Evolutionary conservation across 2,888 invertebrate species (phyloP).

Genomic region (Lissonota sp.): DNA sequence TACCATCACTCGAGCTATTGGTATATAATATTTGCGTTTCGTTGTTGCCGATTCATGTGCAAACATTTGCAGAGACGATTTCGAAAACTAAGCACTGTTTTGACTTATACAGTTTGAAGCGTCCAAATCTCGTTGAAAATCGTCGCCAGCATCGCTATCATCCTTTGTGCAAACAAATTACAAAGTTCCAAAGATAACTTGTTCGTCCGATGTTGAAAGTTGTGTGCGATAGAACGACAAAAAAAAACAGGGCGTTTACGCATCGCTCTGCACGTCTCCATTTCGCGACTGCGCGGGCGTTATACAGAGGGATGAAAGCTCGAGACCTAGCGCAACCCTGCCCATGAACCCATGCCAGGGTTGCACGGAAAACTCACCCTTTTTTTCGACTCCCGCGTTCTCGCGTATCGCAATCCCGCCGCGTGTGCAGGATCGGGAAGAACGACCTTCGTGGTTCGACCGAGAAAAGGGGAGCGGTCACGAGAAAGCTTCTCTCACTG

Average conservation of each 20-base stretch:
- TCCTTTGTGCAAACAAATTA: no score
- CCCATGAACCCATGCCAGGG: background rate
- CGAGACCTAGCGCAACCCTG: slow-evolving; percentile 58
- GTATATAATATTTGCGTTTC: no score
- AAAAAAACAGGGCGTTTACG: slow-evolving; percentile 49
- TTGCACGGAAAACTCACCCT: background rate
- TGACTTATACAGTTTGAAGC: no score
- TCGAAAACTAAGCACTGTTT: no score
- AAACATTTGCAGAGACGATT: no score
- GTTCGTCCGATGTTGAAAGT: slow-evolving; percentile 1
- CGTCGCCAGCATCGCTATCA: no score
- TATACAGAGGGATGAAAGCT: slow-evolving; percentile 43
- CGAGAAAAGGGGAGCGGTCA: slow-evolving; percentile 60
- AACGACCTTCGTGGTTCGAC: slow-evolving; percentile 52
- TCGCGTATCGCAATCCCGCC: slow-evolving; percentile 22
- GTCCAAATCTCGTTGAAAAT: no score
- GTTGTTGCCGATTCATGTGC: no score
- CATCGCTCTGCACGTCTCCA: background rate
- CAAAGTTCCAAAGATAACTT: background rate
- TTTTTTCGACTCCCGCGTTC: slow-evolving; percentile 10
- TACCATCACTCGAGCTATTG: no score
- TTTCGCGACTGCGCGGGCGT: slow-evolving; percentile 21
- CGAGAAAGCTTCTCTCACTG: background rate
- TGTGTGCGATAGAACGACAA: background rate
- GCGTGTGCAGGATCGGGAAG: background rate